Base-by-base conservation (phyloP, 2,113 vertebrate species). In the Bubo blakistoni region DNA sequence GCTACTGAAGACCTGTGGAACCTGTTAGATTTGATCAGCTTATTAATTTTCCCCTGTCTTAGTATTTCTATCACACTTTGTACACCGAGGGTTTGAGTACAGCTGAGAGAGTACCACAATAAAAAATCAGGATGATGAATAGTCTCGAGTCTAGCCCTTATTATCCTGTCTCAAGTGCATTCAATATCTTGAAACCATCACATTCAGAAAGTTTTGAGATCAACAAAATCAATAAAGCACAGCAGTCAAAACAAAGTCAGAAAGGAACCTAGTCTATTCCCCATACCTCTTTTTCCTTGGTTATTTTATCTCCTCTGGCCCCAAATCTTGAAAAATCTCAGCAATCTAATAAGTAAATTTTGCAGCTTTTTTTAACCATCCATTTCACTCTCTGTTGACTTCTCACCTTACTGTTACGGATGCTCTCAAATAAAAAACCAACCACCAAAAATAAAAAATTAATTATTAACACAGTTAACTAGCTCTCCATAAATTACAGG, bases 81-180 rank as follows among this genome's bases (percentile, higher is more conserved):
- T 77, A 86, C 67, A 42, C 42, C 52, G 46, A 83, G n/a, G 24
- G 29, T 83, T 86, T 78, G 34, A 92, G 76, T 42, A 73, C 15
- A 62, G 21, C 72, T 88, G 44, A 46, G 11, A 81, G 63, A 70
- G 17, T 70, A 66, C 34, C 29, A 92, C 54, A 89, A 70, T 67
- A 88, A 80, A 82, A 95, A 55, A 44, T 62, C 82, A 86, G 25
- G 55, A 87, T 93, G 84, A 95, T 84, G 18, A 87, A 93, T 71
- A 87, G 79, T 80, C 79, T 86, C 30, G 73, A 80, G 63, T 66
- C 6, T 61, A n/a, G 22, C 22, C 55, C 81, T 86, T 94, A 55
- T 84, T 88, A 74, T 59, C 51, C 29, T 74, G n/a, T 32, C 46
- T 92, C 71, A 83, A 86, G 63, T n/a, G 46, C 32, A 84, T 84